phyloP scores from a whole-genome alignment of 2,888 invertebrate genomes.

The Orchesella flavescens region DNA sequence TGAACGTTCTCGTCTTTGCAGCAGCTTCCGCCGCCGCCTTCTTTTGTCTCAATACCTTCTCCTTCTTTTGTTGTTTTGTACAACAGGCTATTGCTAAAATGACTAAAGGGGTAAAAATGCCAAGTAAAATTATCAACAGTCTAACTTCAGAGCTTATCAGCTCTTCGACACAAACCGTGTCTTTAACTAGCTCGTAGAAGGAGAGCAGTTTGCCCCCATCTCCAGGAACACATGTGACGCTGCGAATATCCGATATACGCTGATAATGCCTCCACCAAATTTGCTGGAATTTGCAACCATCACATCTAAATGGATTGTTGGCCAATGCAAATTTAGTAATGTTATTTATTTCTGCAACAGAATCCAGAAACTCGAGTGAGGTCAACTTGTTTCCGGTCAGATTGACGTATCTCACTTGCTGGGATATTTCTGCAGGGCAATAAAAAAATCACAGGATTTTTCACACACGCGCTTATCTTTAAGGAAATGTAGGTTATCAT shows the following conservation, averaged over 20 bases:
- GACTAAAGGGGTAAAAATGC: conserved; percentile 58
- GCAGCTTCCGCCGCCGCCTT: conserved; percentile 42
- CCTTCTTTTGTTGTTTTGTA: conserved; percentile 53
- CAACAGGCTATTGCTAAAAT: conserved; percentile 55
- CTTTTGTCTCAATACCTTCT: conserved; percentile 26
- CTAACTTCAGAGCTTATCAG: conserved; percentile 61
- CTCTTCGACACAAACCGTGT: conserved; percentile 59
- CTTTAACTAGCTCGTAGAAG: conserved; percentile 58
- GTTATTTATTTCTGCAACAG: conserved; percentile 63
- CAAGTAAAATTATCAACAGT: conserved; percentile 62
- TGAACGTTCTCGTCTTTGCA: conserved; percentile 47
- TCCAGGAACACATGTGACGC: conserved; percentile 66
- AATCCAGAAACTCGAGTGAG: conserved; percentile 64
- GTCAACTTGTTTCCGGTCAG: conserved; percentile 63
- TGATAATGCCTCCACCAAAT: conserved; percentile 66
- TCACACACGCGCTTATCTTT: too few species aligned
- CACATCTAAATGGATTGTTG: conserved; percentile 68
- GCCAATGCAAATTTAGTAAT: conserved; percentile 65
- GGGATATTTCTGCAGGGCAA: conserved; percentile 56
- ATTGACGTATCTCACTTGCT: conserved; percentile 60
- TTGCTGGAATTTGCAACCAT: conserved; percentile 69
- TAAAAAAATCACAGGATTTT: neutral
- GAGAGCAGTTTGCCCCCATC: conserved; percentile 30
- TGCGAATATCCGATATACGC: conserved; percentile 66
- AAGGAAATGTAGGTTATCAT: too few species aligned